Evolutionary conservation across 1,140 invertebrate species (phyloP).

Genomic region (Papilio machaon): DNA sequence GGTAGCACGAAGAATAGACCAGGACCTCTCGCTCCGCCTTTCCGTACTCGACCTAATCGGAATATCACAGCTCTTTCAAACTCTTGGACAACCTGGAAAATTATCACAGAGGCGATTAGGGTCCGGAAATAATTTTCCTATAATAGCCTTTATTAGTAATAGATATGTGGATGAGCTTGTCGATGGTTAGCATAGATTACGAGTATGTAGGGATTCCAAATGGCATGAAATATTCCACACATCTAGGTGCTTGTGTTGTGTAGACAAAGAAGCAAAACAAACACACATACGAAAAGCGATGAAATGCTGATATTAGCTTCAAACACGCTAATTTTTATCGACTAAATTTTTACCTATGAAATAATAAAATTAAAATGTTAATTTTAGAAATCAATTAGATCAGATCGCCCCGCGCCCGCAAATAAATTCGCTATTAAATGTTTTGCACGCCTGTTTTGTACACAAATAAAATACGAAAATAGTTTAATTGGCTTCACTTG

Average conservation of each 20-base stretch:
- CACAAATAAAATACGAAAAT: conserved; percentile 36
- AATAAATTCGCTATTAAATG: conserved; percentile 7
- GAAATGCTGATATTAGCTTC: not conserved
- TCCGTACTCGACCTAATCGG: conserved; percentile 90
- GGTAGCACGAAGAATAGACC: conserved; percentile 95
- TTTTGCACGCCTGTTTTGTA: conserved; percentile 26
- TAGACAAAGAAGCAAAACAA: too few relatives aligned
- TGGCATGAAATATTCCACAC: too few relatives aligned
- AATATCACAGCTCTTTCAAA: conserved; percentile 96
- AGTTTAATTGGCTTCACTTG: conserved; percentile 35
- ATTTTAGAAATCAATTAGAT: conserved; percentile 3
- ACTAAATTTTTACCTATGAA: not conserved
- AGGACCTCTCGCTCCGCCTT: conserved; percentile 92
- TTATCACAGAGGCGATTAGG: conserved; percentile 10
- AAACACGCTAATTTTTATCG: not conserved
- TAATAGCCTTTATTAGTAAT: too few relatives aligned
- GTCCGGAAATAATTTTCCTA: too few relatives aligned
- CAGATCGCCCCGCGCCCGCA: not conserved
- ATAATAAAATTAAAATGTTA: not conserved
- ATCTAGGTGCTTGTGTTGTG: too few relatives aligned
- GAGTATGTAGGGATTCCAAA: too few relatives aligned
- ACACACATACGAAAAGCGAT: not conserved
- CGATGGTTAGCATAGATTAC: too few relatives aligned
- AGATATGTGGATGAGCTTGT: too few relatives aligned
- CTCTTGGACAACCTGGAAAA: conserved; percentile 91